These are phyloP conservation scores for Uloborus plumipes DNA, from an alignment of 2,888 invertebrate species.

Conservation along the genomic window DNA sequence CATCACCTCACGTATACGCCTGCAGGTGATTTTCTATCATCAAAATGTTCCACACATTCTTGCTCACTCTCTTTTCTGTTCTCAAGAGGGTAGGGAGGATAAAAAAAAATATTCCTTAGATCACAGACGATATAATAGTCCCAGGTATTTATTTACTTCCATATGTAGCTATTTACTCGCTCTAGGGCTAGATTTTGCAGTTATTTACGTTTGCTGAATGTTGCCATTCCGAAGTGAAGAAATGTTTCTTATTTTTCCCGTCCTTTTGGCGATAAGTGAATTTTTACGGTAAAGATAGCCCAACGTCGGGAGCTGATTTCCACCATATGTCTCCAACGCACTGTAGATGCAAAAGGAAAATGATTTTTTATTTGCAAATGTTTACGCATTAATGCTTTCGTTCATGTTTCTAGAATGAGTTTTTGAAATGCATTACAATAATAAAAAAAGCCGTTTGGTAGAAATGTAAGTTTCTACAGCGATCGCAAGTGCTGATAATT, in stretches of 20 bases:
- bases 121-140: slow-evolving; percentile 60
- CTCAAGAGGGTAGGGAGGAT: slow-evolving; percentile 14
- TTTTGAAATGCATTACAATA: slow-evolving; percentile 2
- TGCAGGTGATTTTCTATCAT: slow-evolving; percentile 55
- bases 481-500: not conserved
- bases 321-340: slow-evolving; percentile 21
- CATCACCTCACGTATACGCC: slow-evolving; percentile 51
- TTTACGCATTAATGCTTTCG: slow-evolving; percentile 7
- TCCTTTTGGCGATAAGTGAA: slow-evolving; percentile 48
- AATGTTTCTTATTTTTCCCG: slow-evolving; percentile 23
- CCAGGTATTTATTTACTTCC: slow-evolving; percentile 62
- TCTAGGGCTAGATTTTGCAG: slow-evolving; percentile 59
- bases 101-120: slow-evolving; percentile 40
- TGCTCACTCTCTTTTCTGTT: slow-evolving; percentile 12
- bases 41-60: slow-evolving; percentile 47
- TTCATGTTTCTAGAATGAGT: slow-evolving; percentile 12
- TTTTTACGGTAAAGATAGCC: slow-evolving; percentile 46
- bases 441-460: slow-evolving; percentile 4
- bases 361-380: slow-evolving; percentile 8
- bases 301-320: not conserved
- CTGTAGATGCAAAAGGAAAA: slow-evolving; percentile 5
- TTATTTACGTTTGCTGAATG: slow-evolving; percentile 60
- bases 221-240: slow-evolving; percentile 41
- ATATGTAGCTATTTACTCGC: slow-evolving; percentile 57
- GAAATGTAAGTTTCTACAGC: not conserved